Evolutionary conservation across 1,140 invertebrate genomes (phyloP).

Genomic region (Telenomus remus): DNA sequence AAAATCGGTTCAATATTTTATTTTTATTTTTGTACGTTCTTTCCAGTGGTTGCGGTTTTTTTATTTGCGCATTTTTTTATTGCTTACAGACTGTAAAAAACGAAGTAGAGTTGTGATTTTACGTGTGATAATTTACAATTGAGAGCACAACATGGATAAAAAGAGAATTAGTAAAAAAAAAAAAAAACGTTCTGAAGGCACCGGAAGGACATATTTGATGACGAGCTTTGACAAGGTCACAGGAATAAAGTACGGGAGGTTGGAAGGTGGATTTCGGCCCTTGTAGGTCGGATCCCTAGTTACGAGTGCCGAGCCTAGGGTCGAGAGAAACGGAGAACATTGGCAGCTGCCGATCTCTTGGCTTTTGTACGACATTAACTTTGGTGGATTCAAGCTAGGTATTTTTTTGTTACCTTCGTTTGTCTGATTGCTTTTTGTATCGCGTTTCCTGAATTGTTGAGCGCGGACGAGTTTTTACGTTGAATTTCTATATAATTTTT

Average conservation of each 20-base stretch:
- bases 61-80: background rate
- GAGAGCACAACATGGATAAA: conserved; percentile 43
- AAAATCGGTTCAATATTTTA: too few relatives aligned
- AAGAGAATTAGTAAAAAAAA: conserved; percentile 18
- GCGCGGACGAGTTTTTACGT: conserved; percentile 19
- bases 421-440: conserved; percentile 50
- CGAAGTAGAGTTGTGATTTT: too few relatives aligned
- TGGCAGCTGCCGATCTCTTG: conserved; percentile 63
- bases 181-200: conserved; percentile 58
- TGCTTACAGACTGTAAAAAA: too few relatives aligned
- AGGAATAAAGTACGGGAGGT: conserved; percentile 67
- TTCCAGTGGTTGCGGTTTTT: background rate
- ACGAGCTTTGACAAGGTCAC: conserved; percentile 46
- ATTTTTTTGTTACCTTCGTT: conserved; percentile 42
- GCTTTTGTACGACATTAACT: conserved; percentile 58
- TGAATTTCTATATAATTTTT: conserved; percentile 1
- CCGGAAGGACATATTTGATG: conserved; percentile 55
- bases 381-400: conserved; percentile 40
- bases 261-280: conserved; percentile 71
- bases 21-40: too few relatives aligned
- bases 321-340: conserved; percentile 65
- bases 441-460: conserved; percentile 13
- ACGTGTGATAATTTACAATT: conserved; percentile 44
- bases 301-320: conserved; percentile 77
- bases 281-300: conserved; percentile 75